Evolutionary conservation across 2,113 vertebrate genomes (phyloP).

Genomic region (Eurystomus gularis): DNA sequence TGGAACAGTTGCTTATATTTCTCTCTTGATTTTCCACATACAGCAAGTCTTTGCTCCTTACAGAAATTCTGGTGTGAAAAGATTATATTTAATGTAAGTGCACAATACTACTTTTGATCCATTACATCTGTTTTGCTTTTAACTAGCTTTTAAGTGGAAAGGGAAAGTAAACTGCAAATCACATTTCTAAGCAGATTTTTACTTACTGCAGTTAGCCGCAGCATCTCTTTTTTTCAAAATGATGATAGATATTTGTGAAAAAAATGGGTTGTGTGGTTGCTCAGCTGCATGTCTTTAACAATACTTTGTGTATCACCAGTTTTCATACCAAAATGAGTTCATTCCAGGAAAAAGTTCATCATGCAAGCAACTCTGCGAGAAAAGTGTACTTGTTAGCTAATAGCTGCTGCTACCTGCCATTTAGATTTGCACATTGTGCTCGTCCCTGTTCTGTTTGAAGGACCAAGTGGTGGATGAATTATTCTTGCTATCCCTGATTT

Average conservation of each 20-base stretch:
- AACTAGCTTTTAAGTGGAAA: neutral
- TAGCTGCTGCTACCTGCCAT: neutral
- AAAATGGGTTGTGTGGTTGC: neutral
- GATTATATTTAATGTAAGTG: neutral
- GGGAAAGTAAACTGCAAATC: neutral
- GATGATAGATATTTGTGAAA: neutral
- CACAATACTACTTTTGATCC: neutral
- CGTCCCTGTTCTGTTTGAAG: neutral
- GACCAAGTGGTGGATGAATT: slow-evolving; percentile 32
- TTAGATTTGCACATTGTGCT: slow-evolving; percentile 13
- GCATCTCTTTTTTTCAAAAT: neutral
- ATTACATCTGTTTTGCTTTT: neutral
- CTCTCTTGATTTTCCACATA: neutral
- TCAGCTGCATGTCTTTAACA: neutral
- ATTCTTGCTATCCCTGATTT: slow-evolving; percentile 38
- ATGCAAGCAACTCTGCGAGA: rapidly evolving
- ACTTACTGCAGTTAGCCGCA: neutral
- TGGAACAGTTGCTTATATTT: neutral
- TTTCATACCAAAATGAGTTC: neutral
- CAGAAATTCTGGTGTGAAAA: neutral
- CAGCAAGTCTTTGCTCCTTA: neutral
- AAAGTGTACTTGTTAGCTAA: neutral
- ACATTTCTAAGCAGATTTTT: neutral
- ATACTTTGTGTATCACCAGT: neutral
- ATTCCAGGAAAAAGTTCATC: slow-evolving; percentile 13